Percentiles rank a stretch among this genome's conserved stretches.
These are phyloP conservation scores for Myiozetetes cayanensis DNA, from an alignment of 2,113 vertebrate genomes.

Conservation along the genomic window DNA sequence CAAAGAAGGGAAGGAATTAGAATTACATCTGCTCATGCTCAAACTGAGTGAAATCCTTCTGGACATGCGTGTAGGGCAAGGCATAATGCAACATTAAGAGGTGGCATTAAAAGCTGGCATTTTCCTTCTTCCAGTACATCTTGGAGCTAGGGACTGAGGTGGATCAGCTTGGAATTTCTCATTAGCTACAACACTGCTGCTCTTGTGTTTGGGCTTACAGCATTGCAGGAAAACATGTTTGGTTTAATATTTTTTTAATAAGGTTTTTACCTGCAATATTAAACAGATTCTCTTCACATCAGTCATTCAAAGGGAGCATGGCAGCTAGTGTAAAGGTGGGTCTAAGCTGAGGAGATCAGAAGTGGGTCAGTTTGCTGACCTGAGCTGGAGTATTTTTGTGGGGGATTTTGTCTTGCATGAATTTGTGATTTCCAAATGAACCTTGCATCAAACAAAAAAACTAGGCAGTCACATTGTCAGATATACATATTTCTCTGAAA, in stretches of 20 bases:
- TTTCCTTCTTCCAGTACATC: background rate
- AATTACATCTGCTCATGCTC: background rate
- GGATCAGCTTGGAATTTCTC: background rate
- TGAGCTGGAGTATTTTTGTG: background rate
- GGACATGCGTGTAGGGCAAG: background rate
- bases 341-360: background rate
- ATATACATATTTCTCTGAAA: background rate
- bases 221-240: background rate
- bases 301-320: constrained; percentile 6
- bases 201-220: background rate
- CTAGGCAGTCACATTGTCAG: background rate
- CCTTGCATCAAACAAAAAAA: background rate
- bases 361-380: background rate
- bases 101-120: background rate
- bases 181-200: background rate
- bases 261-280: constrained; percentile 37
- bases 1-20: background rate
- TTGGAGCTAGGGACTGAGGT: background rate
- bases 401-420: background rate
- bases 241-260: constrained; percentile 27
- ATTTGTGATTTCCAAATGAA: background rate
- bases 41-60: background rate
- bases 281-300: constrained; percentile 14
- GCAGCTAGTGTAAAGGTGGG: background rate
- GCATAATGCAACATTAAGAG: background rate